phyloP scores from a whole-genome alignment of 2,888 invertebrate genomes.

The Lordiphosa fenestrarum region DNA sequence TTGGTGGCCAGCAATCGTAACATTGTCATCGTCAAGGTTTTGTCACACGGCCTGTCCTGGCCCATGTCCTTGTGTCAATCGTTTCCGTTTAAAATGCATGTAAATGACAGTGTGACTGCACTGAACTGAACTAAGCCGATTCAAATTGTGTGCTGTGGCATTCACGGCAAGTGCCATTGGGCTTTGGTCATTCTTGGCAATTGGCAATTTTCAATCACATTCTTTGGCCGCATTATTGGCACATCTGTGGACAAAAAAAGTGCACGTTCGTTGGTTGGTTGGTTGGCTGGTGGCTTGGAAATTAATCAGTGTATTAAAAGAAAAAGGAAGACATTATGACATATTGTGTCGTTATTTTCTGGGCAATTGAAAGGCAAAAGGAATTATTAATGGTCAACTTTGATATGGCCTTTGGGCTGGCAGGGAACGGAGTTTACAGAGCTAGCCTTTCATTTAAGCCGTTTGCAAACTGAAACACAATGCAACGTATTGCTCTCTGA shows the following conservation, averaged over 20 bases:
- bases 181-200: conserved; percentile 5
- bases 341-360: too few species aligned
- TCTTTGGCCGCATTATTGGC: conserved; percentile 11
- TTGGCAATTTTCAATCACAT: conserved; percentile 7
- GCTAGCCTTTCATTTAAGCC: too few species aligned
- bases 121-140: conserved; percentile 6
- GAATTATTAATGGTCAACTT: too few species aligned
- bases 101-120: not conserved
- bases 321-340: too few species aligned
- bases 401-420: too few species aligned
- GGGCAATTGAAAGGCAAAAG: too few species aligned
- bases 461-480: too few species aligned
- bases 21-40: conserved; percentile 12
- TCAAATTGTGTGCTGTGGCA: not conserved
- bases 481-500: too few species aligned
- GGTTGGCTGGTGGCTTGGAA: not conserved
- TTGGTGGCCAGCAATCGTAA: conserved; percentile 7
- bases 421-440: too few species aligned
- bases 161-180: conserved; percentile 11
- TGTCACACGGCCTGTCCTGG: not conserved
- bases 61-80: conserved; percentile 12
- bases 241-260: conserved; percentile 7
- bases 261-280: not conserved
- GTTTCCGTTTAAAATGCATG: conserved; percentile 10
- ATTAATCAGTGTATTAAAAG: not conserved